Evolutionary conservation across 2,888 invertebrate genomes (phyloP).

Genomic region (Andrena chrysosceles): DNA sequence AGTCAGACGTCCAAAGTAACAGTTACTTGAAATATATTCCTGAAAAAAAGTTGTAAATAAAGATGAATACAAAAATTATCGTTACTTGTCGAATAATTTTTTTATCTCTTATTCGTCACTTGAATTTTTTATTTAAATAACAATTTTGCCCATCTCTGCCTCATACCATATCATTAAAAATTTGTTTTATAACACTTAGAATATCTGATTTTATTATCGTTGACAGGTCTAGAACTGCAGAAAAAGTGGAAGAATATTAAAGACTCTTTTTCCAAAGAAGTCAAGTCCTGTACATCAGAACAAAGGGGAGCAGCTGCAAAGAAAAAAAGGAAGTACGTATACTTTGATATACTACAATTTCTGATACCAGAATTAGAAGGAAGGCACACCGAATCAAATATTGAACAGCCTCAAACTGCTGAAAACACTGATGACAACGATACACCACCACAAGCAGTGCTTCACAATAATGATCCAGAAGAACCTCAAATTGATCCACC

Average conservation of each 20-base stretch:
- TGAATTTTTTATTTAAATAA: too few relatives aligned
- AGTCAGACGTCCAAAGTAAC: background rate
- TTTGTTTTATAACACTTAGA: conserved; percentile 3
- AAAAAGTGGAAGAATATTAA: background rate
- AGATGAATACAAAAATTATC: conserved; percentile 1
- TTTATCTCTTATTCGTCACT: too few relatives aligned
- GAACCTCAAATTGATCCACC: background rate
- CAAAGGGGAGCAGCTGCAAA: background rate
- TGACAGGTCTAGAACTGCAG: too few relatives aligned
- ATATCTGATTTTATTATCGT: background rate
- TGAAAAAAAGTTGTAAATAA: conserved; percentile 1
- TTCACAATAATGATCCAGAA: conserved; percentile 1
- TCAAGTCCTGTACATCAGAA: conserved; percentile 3
- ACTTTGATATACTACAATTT: background rate
- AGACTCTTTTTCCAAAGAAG: conserved; percentile 4
- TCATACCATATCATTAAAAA: background rate
- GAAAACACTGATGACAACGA: background rate
- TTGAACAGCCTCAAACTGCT: conserved; percentile 1
- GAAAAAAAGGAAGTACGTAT: conserved; percentile 1
- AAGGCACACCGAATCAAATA: background rate
- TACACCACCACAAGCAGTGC: conserved; percentile 1
- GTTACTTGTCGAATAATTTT: background rate
- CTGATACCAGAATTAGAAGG: background rate
- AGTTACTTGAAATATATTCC: conserved; percentile 7
- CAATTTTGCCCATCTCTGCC: too few relatives aligned